These are phyloP conservation scores for Callorhinus ursinus DNA, from an alignment of 2,113 vertebrate species.

Conservation along the genomic window DNA sequence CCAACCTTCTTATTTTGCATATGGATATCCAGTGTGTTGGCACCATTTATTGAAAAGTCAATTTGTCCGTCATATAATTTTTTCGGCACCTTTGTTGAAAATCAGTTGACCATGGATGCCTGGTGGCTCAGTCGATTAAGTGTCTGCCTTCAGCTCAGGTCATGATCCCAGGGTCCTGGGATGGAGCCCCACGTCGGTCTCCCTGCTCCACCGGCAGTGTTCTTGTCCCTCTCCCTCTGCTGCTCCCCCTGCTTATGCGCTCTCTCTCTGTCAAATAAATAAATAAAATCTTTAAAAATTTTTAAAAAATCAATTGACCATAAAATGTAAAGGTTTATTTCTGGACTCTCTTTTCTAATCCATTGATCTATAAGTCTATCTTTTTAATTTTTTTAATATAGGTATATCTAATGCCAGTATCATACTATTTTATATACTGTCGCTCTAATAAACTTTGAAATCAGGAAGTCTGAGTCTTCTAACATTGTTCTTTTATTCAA, in stretches of 20 bases:
- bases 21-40: not conserved
- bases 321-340: not conserved
- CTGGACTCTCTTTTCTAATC: not conserved
- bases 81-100: not conserved
- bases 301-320: not conserved
- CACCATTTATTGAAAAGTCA: not conserved
- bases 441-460: not conserved
- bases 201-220: not conserved
- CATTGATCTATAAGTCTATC: not conserved
- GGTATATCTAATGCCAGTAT: not conserved
- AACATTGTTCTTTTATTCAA: not conserved
- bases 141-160: not conserved
- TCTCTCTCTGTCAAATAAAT: not conserved
- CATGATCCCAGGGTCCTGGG: not conserved
- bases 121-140: not conserved
- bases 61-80: not conserved
- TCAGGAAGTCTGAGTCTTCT: not conserved
- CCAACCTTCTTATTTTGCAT: not conserved
- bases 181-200: not conserved
- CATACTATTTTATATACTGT: not conserved
- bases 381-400: not conserved
- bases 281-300: not conserved
- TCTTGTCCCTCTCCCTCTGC: not conserved
- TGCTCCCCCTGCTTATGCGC: not conserved
- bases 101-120: not conserved